Evolutionary conservation across 2,113 vertebrate genomes (phyloP).

Genomic region (Pelodiscus sinensis): DNA sequence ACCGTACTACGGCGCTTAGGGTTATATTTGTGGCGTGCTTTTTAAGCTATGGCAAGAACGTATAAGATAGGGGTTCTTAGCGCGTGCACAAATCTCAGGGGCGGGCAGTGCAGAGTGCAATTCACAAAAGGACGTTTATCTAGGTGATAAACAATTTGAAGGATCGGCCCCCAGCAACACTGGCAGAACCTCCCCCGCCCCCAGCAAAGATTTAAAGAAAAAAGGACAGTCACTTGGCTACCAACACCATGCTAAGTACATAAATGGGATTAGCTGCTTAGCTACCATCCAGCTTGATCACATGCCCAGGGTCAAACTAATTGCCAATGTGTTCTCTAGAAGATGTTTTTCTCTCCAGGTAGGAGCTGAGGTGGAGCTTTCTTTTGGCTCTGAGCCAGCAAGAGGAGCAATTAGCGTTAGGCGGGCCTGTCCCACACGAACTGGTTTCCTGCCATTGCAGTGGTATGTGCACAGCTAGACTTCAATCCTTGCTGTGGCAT

Average conservation of each 20-base stretch:
- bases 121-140: not conserved
- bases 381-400: not conserved
- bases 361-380: not conserved
- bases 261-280: not conserved
- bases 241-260: not conserved
- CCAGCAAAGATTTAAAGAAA: too few species aligned
- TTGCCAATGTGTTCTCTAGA: not conserved
- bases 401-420: not conserved
- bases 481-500: not conserved
- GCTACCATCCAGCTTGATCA: not conserved
- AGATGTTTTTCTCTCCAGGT: not conserved
- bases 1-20: not conserved
- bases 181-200: not conserved
- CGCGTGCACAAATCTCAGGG: not conserved
- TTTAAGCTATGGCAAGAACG: not conserved
- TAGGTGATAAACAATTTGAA: not conserved
- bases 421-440: not conserved
- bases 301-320: not conserved
- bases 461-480: not conserved
- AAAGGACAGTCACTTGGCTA: not conserved
- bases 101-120: not conserved
- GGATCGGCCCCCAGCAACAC: not conserved
- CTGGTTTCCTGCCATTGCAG: not conserved
- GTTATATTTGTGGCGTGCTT: not conserved
- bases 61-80: not conserved